Base-by-base conservation (phyloP, 35 echinoderm and acorn worm species). In the Stichopus chloronotus region DNA sequence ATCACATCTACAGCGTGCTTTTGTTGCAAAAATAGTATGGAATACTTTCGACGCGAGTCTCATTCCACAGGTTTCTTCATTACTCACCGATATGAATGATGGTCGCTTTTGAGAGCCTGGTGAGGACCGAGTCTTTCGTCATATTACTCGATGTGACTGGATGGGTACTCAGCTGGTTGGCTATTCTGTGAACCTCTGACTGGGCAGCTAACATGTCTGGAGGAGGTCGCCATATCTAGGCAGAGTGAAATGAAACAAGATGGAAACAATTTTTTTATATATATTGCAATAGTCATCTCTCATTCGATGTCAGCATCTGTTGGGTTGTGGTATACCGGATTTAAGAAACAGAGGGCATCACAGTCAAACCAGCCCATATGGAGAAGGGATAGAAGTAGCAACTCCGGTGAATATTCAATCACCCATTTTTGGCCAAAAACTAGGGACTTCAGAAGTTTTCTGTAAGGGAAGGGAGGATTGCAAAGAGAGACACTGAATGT, bases 81-180 rank as follows among this genome's bases (percentile, higher is more conserved):
- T 61, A 10, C 93, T 91, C 94, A 94, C 96, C 96, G 60, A 97
- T 78, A 63, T 97, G 96, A 4, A 97, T 78, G 9, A 98, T 52
- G 8, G 94, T 94, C 59, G 94, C 71, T 79, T 86, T 90, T 1
- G 79, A 68, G 74, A 96, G 78, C 68, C 92, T 88, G 9, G 92
- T 55, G 78, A 99, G 65, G 53, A 96, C 30, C 2, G 80, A 80
- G 12, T 96, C 94, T 53, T 96, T 99, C 52, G 93, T 96, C 68
- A 93, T 90, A 57, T 92, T 23, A 88, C 76, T 76, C 6, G 92
- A 94, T 11, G 94, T 87, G 6, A 68, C 79, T 9, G 95, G 90
- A 52, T 71, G 78, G 12, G 95, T 95, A 53, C 92, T 88, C 13
- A 99, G 89, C 54, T 94, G 92, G 24, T 94, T 78, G 21, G 97